Percentiles rank a stretch among this genome's conserved stretches.
Evolutionary conservation across 2,888 invertebrate species (phyloP).

Genomic region (Cataglyphis altisquamis): DNA sequence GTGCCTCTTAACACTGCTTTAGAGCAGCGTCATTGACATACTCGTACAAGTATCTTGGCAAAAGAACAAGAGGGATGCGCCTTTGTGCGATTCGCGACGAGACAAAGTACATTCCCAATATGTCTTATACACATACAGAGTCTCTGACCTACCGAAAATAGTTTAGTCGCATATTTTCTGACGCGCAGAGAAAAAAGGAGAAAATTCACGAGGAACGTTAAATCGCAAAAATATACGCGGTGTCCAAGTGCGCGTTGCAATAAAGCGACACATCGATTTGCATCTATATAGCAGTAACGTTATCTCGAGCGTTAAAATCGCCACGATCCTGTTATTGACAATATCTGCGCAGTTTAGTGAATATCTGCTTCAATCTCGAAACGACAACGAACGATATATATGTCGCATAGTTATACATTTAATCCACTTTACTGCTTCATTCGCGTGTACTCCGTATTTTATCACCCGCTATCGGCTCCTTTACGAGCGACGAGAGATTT

Average conservation of each 20-base stretch:
- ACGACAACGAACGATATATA: background rate
- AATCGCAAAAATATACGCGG: background rate
- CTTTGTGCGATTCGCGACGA: background rate
- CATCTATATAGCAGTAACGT: background rate
- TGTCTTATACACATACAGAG: background rate
- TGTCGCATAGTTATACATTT: background rate
- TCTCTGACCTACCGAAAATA: background rate
- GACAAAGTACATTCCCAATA: conserved; percentile 5
- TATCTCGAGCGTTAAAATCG: conserved; percentile 31
- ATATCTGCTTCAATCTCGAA: conserved; percentile 1
- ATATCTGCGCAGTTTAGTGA: background rate
- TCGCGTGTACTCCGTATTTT: background rate
- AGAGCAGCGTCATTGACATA: conserved; percentile 4
- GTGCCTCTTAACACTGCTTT: background rate
- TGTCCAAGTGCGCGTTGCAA: background rate
- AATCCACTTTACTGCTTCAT: background rate
- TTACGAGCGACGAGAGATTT: background rate
- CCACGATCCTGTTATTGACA: conserved; percentile 33
- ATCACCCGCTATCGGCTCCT: background rate
- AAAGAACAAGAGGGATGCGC: background rate
- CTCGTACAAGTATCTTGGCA: conserved; percentile 20
- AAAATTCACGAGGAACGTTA: background rate
- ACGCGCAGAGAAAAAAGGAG: background rate
- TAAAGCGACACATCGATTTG: conserved; percentile 6
- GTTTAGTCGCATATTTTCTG: background rate